Conservation (phyloP, 2,888 invertebrate genomes). For the Epinotia bilunana region DNA sequence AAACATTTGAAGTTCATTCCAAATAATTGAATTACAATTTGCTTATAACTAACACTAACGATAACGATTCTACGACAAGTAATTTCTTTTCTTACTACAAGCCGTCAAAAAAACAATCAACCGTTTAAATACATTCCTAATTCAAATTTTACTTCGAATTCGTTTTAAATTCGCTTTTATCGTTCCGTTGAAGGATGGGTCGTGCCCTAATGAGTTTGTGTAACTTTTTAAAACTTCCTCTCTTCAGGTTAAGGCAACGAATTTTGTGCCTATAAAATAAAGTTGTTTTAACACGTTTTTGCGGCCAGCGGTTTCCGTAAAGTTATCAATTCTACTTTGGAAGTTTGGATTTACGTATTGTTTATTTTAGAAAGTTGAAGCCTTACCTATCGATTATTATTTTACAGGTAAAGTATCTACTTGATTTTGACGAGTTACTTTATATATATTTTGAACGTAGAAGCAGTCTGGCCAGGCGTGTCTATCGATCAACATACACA, state of each 20-base stretch:
- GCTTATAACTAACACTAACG: too few relatives aligned
- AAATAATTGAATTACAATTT: too few relatives aligned
- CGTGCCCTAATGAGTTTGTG: constrained; percentile 40
- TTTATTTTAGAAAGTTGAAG: constrained; percentile 19
- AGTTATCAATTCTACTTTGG: constrained; percentile 40
- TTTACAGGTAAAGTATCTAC: background rate
- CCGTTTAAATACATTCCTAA: constrained; percentile 20
- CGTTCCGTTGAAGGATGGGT: constrained; percentile 36
- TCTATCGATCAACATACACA: too few relatives aligned
- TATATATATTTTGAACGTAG: background rate
- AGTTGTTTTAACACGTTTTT: constrained; percentile 44
- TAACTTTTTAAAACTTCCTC: constrained; percentile 42
- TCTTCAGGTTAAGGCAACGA: constrained; percentile 28
- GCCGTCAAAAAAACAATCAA: constrained; percentile 2
- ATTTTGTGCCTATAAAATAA: constrained; percentile 42
- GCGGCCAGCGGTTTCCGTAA: constrained; percentile 37
- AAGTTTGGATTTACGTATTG: constrained; percentile 35
- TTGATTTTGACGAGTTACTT: background rate
- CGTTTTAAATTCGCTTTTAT: constrained; percentile 27
- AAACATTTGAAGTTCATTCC: too few relatives aligned
- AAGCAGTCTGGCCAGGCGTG: too few relatives aligned
- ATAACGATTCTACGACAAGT: background rate
- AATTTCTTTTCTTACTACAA: background rate
- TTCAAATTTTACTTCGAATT: constrained; percentile 29
- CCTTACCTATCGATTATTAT: background rate